Percentiles rank a stretch among this genome's conserved stretches.
Conservation (phyloP, 2,888 invertebrate genomes). For the Adelognathus sp. region DNA sequence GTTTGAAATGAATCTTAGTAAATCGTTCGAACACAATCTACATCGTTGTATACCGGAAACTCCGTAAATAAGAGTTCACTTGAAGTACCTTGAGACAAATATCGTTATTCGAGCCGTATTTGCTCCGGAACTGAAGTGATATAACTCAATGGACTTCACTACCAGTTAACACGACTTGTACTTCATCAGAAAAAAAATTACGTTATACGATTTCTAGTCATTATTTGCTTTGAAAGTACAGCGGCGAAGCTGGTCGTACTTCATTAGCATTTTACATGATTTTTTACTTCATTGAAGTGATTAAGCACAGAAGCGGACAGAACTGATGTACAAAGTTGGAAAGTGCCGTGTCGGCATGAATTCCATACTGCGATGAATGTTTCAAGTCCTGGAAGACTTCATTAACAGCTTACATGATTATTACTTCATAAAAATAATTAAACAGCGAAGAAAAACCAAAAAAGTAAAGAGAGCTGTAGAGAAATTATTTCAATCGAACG, state of each 20-base stretch:
- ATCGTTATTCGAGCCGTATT: no score
- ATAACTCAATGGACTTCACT: no score
- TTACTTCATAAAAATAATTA: not conserved
- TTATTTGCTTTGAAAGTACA: not conserved
- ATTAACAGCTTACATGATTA: not conserved
- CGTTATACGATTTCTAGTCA: not conserved
- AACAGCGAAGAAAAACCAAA: not conserved
- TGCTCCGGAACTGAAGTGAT: no score
- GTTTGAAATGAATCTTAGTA: no score
- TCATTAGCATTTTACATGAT: constrained; percentile 11
- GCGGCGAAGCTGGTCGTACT: not conserved
- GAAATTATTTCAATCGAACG: constrained; percentile 1
- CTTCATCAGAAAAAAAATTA: no score
- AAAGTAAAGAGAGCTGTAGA: not conserved
- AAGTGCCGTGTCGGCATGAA: no score
- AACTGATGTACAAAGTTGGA: no score
- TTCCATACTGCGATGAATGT: no score
- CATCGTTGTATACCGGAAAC: no score
- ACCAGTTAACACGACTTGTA: no score
- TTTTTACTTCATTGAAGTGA: not conserved
- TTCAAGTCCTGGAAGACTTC: no score
- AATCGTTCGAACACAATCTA: no score
- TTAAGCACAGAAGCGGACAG: not conserved
- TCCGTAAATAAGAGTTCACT: not conserved
- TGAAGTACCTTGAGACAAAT: not conserved